phyloP scores from a whole-genome alignment of 2,797 vertebrate species.

The Lepilemur ruficaudatus region DNA sequence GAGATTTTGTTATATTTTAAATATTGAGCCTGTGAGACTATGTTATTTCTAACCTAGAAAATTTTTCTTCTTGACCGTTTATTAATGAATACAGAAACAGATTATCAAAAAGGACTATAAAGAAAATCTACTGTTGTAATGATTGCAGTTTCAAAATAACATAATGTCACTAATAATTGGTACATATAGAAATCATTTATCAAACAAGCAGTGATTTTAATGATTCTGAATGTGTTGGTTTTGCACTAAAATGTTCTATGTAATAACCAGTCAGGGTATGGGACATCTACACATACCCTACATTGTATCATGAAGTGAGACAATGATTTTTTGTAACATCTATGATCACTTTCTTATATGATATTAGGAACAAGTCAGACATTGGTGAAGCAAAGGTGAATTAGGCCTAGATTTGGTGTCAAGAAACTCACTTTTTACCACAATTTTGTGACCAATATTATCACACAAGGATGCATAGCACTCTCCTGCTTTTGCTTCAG shows the following conservation, averaged over 20 bases:
- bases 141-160: not conserved
- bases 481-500: not conserved
- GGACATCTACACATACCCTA: not conserved
- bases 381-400: not conserved
- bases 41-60: not conserved
- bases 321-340: not conserved
- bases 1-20: not conserved
- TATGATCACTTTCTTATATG: not conserved
- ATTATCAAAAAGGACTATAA: not conserved
- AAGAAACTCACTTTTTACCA: not conserved
- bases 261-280: not conserved
- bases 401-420: not conserved
- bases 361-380: not conserved
- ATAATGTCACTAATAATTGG: not conserved
- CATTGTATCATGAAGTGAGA: not conserved
- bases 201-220: not conserved
- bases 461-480: not conserved
- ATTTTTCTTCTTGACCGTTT: not conserved
- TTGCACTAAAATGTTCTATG: not conserved
- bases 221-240: not conserved
- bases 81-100: not conserved
- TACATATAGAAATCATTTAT: not conserved
- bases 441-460: not conserved
- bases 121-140: not conserved
- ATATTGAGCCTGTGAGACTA: not conserved